A percentile compares a stretch with the other conserved stretches of the same genome.
Evolutionary conservation across 2,113 vertebrate species (phyloP).

Genomic region (Bujurquina vittata): DNA sequence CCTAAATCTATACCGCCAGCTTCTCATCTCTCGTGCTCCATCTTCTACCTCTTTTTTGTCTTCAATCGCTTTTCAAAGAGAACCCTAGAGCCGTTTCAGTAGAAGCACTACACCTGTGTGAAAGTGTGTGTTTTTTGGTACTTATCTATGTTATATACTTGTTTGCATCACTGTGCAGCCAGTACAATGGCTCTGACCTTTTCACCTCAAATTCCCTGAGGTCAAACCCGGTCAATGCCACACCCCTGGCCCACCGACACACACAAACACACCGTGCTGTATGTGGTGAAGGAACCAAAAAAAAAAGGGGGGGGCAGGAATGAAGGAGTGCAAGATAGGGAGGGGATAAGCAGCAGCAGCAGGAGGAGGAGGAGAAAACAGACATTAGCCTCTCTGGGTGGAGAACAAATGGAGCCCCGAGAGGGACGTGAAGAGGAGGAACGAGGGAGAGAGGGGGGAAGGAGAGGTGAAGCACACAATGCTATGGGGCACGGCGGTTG

Average conservation of each 20-base stretch:
- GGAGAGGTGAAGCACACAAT: slow-evolving; percentile 81
- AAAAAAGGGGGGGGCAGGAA: slow-evolving; percentile 6
- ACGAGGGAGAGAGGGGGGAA: slow-evolving; percentile 72
- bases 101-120: slow-evolving; percentile 51
- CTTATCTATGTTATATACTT: slow-evolving; percentile 16
- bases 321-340: slow-evolving; percentile 51
- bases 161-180: slow-evolving; percentile 32
- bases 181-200: slow-evolving; percentile 56
- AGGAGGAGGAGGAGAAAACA: slow-evolving; percentile 63
- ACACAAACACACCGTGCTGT: slow-evolving; percentile 7
- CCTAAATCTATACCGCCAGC: slow-evolving; percentile 71
- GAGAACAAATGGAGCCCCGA: slow-evolving; percentile 77
- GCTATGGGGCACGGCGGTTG: slow-evolving; percentile 77
- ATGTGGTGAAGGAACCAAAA: slow-evolving; percentile 4
- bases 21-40: slow-evolving; percentile 60
- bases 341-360: slow-evolving; percentile 34
- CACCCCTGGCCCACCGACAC: slow-evolving; percentile 5
- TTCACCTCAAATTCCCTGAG: slow-evolving; percentile 64
- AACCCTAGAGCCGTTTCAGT: slow-evolving; percentile 64
- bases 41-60: slow-evolving; percentile 57
- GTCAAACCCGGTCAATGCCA: slow-evolving; percentile 67
- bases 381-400: slow-evolving; percentile 72
- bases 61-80: slow-evolving; percentile 68
- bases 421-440: slow-evolving; percentile 76
- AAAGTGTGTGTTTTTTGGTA: slow-evolving; percentile 21